A percentile compares a stretch with the other conserved stretches of the same genome.
Evolutionary conservation across 2,888 invertebrate genomes (phyloP).

Genomic region (Hypselothyrea guttata): DNA sequence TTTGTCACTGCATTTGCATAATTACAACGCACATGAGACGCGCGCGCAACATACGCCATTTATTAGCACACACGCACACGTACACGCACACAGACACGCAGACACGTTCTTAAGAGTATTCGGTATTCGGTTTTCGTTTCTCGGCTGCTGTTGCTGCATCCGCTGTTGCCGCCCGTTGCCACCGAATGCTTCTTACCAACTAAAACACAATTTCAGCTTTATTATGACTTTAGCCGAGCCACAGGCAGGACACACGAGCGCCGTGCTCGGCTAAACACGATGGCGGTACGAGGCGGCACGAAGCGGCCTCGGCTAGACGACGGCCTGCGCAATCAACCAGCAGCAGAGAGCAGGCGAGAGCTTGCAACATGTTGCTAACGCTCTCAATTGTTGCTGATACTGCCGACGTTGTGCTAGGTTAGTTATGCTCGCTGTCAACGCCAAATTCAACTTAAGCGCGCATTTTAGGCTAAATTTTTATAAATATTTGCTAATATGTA

Average conservation of each 20-base stretch:
- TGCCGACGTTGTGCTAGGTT: constrained; percentile 53
- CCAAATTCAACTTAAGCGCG: no score
- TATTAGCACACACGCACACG: constrained; percentile 39
- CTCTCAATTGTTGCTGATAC: constrained; percentile 31
- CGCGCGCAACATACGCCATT: constrained; percentile 36
- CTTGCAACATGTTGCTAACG: constrained; percentile 56
- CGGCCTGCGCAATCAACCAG: constrained; percentile 13
- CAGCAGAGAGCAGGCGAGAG: constrained; percentile 25
- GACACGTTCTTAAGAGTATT: neutral
- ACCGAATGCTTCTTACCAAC: constrained; percentile 79
- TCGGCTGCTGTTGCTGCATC: constrained; percentile 23
- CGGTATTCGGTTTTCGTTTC: neutral
- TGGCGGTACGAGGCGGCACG: neutral
- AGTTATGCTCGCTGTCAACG: no score
- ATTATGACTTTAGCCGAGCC: constrained; percentile 72
- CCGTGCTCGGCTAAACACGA: constrained; percentile 3
- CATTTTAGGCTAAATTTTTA: no score
- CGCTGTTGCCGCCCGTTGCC: constrained; percentile 74
- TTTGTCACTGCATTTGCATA: constrained; percentile 63
- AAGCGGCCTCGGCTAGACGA: constrained; percentile 18
- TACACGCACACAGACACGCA: constrained; percentile 13
- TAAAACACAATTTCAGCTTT: constrained; percentile 76
- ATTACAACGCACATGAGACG: constrained; percentile 70
- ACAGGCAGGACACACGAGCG: constrained; percentile 10
- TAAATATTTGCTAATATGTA: no score